Base-by-base conservation (phyloP, 1,140 invertebrate species). In the Littorina saxatilis region DNA sequence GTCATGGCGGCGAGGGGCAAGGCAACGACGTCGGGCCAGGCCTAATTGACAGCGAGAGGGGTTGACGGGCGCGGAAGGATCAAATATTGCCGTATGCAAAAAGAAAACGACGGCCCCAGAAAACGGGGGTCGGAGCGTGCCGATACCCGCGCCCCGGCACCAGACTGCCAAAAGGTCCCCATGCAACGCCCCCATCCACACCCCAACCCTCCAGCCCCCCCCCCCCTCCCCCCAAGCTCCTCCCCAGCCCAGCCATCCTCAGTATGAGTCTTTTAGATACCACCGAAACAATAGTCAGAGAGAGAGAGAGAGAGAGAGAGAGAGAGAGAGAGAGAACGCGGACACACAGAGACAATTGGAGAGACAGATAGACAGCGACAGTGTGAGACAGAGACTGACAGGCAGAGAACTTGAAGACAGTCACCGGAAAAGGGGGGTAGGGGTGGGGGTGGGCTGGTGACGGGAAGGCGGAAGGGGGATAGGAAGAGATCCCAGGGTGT, bases 21-120 rank as follows among this genome's bases (percentile, higher is more conserved):
- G 35, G 37, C 61, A 58, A 76, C 72, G 50, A 39, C 50, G n/a
- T 17, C 29, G 39, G 55, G 79, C 58, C 68, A 39, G 39, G 68
- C 43, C 73, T 81, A 81, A 81, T 74, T 81, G 80, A 72, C 80
- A 76, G 75, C 80, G 75, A 39, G 80, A 81, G 75, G 72, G 58
- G 11, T 35, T 40, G 29, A 73, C 58, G 55, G 47, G 32, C 52
- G 17, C 72, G 29, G 58, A 76, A 75, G 55, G 73, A 76, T 81
- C 40, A 68, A 81, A 81, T 81, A 81, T 82, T 77, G 61, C 75
- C 35, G 55, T 82, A 50, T 72, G 63, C 72, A 72, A 35, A 72
- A 74, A 79, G 27, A 55, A 39, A 15, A 37, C 35, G 32, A 20
- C 35, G 35, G 15, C 11, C 2, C 11, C 20, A 37, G 68, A n/a